phyloP scores from a whole-genome alignment of 2,113 vertebrate genomes.

The Typhlomys cinereus region DNA sequence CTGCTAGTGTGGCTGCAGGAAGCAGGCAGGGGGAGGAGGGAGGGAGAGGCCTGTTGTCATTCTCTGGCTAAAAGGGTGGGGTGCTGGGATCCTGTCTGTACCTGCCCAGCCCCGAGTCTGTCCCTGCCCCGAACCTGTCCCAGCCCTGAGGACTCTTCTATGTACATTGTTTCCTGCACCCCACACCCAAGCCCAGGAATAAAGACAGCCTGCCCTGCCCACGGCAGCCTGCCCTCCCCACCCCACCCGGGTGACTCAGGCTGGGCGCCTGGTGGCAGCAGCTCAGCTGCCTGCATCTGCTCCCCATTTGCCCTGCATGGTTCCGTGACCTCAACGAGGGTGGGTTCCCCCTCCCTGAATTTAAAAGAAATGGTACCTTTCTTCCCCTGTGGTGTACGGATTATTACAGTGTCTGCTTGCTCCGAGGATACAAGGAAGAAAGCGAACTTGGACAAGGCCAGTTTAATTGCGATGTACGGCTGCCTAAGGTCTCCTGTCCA shows the following conservation, averaged over 20 bases:
- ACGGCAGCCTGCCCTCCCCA: constrained; percentile 68
- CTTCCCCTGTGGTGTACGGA: constrained; percentile 1
- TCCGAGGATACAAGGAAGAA: constrained; percentile 42
- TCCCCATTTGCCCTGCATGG: constrained; percentile 82
- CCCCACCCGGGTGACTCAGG: constrained; percentile 81
- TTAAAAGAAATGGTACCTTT: constrained; percentile 54
- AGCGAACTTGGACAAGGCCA: constrained; percentile 38
- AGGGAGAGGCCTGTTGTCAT: constrained; percentile 59
- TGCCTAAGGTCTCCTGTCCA: constrained; percentile 77
- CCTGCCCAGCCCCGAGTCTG: constrained; percentile 77
- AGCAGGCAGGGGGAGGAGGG: background rate
- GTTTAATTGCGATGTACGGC: constrained; percentile 53
- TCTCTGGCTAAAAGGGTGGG: constrained; percentile 23
- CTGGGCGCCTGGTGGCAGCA: constrained; percentile 66
- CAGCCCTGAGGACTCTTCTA: constrained; percentile 81
- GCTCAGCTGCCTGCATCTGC: constrained; percentile 79
- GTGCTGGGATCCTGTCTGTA: constrained; percentile 80
- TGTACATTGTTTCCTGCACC: constrained; percentile 82
- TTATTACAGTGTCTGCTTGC: constrained; percentile 72
- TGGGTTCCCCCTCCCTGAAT: constrained; percentile 40
- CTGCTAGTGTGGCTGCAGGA: background rate
- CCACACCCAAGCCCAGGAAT: constrained; percentile 83
- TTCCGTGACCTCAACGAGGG: constrained; percentile 66
- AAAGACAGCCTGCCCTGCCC: constrained; percentile 80
- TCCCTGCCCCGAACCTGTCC: constrained; percentile 79